Base-by-base conservation (phyloP, 2,888 invertebrate species). In the Dinocampus coccinellae region DNA sequence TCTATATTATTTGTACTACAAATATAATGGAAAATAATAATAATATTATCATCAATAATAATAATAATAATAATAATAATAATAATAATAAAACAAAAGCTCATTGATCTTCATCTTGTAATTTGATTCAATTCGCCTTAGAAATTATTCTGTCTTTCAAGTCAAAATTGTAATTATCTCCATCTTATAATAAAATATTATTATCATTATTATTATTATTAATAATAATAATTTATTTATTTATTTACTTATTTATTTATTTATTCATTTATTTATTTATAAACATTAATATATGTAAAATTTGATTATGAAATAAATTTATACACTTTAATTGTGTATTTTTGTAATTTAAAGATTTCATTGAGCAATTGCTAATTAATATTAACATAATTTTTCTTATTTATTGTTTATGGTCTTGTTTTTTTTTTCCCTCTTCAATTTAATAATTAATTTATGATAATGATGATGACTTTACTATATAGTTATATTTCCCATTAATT, bases 141-240 rank as follows among this genome's bases (percentile, higher is more conserved):
- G 84, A 80, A 84, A 84, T 84, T 84, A 84, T 83, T 83, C 83
- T 84, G 83, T 84, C 83, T 78, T 77, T 73, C 72, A n/a, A 73
- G 33, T 70, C 67, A 75, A 68, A 47, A 60, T 26, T 22, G 9
- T 42, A n/a, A 57, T 75, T 69, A n/a, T n/a, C n/a, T n/a, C n/a
- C n/a, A n/a, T n/a, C n/a, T n/a, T n/a, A n/a, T n/a, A n/a, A n/a
- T n/a, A n/a, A n/a, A n/a, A n/a, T 1, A 57, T 55, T 66, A 47
- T n/a, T 11, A 26, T 57, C 7, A 16, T 33, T 57, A 33, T 66
- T 39, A 57, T 66, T 24, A n/a, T n/a, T n/a, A n/a, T n/a, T n/a
- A n/a, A n/a, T n/a, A n/a, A n/a, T 39, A 10, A 39, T n/a, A n/a
- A n/a, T n/a, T n/a, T n/a, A n/a, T n/a, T n/a, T n/a, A n/a, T n/a